phyloP scores from a whole-genome alignment of 1,140 invertebrate species.

The Elysia chlorotica region DNA sequence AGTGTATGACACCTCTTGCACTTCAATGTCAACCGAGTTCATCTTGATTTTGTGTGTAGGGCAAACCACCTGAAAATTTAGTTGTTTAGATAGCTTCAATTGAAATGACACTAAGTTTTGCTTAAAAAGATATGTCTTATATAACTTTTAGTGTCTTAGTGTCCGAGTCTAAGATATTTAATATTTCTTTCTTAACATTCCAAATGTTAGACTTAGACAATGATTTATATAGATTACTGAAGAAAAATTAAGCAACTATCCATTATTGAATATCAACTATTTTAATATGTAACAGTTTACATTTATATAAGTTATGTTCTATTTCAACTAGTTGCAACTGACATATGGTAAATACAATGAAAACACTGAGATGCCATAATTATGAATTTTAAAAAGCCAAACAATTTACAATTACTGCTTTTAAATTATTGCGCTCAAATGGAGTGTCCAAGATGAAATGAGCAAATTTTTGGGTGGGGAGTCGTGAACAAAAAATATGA shows the following conservation, averaged over 20 bases:
- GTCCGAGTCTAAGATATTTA: too few relatives aligned
- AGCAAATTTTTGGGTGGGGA: too few relatives aligned
- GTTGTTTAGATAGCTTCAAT: background rate
- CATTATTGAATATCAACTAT: background rate
- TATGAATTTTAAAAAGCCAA: too few relatives aligned
- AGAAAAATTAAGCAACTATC: background rate
- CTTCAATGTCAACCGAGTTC: slow-evolving; percentile 79
- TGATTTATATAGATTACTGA: background rate
- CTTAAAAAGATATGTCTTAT: too few relatives aligned
- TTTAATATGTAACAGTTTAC: background rate
- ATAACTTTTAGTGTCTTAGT: too few relatives aligned
- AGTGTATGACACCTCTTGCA: slow-evolving; percentile 68
- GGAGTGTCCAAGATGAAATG: too few relatives aligned
- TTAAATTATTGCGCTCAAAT: too few relatives aligned
- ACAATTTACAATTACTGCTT: background rate
- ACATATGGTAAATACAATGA: background rate
- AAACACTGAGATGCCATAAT: background rate
- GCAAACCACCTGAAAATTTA: slow-evolving; percentile 70
- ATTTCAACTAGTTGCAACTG: background rate
- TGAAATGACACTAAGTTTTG: background rate
- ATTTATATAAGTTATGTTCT: background rate
- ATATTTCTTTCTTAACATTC: too few relatives aligned
- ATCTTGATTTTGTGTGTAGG: slow-evolving; percentile 75
- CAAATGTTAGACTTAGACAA: background rate
- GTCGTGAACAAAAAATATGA: too few relatives aligned